Evolutionary conservation across 23 tunicate species (phyloP), one percentile per base, ranked within the genome.

Genomic region (Corella eumyota): DNA sequence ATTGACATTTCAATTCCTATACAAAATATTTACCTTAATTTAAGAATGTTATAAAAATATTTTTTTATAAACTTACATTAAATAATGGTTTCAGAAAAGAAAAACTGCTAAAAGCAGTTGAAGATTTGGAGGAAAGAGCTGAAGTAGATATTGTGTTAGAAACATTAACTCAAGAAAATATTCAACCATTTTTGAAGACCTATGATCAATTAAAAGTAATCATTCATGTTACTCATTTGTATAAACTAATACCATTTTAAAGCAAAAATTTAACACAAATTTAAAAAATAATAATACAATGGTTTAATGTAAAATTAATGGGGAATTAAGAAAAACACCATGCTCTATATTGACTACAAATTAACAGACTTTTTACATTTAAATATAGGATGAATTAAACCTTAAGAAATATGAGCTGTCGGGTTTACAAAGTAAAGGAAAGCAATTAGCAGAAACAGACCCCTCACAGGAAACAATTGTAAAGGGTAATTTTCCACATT

Each of bases 51-150:
- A n/a, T n/a, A n/a, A n/a, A n/a, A n/a, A n/a, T n/a, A n/a, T n/a
- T n/a, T n/a, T n/a, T n/a, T n/a, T n/a, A n/a, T n/a, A n/a, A n/a
- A n/a, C n/a, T n/a, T n/a, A n/a, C n/a, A n/a, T n/a, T n/a, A n/a
- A n/a, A n/a, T n/a, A n/a, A n/a, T 36, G 17, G 15, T 19, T 57
- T 4, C 77, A 88, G 96, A 45, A 88, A 88, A 78, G 88, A 78
- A 28, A 67, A 77, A 45, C 56, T 88, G 58, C 37, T 78, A 58
- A 79, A 88, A 60, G 76, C 77, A 4, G 54, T 88, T 22, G 96
- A 88, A 50, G 96, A 79, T 29, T 48, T 88, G 20, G 96, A 88
- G 62, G 96, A 88, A 34, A 79, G 78, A 73, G 96, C 96, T 2
- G 82, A 77, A 26, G 29, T 69, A 6, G 88, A 88, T 29, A 60